Evolutionary conservation across 2,888 invertebrate genomes (phyloP).

Genomic region (Tanytarsus gracilentus): DNA sequence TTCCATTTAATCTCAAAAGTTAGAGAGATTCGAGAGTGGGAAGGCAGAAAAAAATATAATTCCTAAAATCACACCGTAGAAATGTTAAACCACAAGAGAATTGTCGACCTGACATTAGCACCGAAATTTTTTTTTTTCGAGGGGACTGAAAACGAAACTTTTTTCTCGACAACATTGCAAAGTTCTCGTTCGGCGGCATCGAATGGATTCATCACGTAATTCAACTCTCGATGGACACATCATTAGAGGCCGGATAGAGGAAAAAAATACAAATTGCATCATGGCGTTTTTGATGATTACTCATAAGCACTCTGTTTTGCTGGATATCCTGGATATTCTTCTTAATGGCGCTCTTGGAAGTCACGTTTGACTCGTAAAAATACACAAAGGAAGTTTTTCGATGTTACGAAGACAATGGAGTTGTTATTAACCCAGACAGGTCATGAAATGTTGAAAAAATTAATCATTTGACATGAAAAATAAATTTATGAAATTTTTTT

Average conservation of each 20-base stretch:
- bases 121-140: too few species aligned
- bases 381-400: not conserved
- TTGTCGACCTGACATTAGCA: too few species aligned
- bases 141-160: too few species aligned
- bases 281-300: not conserved
- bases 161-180: conserved; percentile 2
- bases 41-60: too few species aligned
- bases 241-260: not conserved
- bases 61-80: too few species aligned
- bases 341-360: conserved; percentile 14
- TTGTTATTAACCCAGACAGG: not conserved
- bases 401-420: not conserved
- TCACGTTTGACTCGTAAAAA: conserved; percentile 18
- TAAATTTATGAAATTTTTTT: too few species aligned
- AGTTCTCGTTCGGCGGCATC: not conserved
- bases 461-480: too few species aligned
- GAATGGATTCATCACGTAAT: conserved; percentile 13
- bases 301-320: too few species aligned
- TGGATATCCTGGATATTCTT: not conserved
- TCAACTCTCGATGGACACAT: conserved; percentile 16
- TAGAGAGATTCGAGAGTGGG: too few species aligned
- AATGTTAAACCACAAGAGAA: too few species aligned
- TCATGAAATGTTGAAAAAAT: too few species aligned
- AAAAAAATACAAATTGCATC: conserved; percentile 8
- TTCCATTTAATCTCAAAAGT: conserved; percentile 19